Conservation (phyloP, 2,797 vertebrate genomes). For the Erethizon dorsatum region DNA sequence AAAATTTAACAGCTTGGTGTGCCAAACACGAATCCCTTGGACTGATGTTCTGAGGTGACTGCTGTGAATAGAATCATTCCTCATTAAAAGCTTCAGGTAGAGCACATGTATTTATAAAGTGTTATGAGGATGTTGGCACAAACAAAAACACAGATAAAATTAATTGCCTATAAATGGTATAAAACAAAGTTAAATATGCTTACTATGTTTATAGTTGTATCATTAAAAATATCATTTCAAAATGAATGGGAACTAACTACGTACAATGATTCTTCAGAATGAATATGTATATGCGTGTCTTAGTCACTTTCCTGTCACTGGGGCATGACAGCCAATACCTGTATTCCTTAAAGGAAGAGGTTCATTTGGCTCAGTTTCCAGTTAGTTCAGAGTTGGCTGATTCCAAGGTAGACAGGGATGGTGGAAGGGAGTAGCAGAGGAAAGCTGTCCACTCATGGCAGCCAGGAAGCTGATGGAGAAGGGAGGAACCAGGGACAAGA, state of each 20-base stretch:
- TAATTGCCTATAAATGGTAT: constrained; percentile 28
- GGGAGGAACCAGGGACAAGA: not conserved
- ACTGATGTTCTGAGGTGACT: constrained; percentile 64
- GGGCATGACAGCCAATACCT: too few relatives aligned
- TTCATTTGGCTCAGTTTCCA: not conserved
- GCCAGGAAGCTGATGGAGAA: not conserved
- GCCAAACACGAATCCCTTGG: constrained; percentile 42
- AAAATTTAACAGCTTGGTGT: constrained; percentile 73
- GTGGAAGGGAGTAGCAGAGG: not conserved
- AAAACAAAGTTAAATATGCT: not conserved
- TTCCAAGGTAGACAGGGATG: not conserved
- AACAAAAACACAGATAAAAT: constrained; percentile 69
- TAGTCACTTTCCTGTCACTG: not conserved
- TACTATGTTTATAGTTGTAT: not conserved
- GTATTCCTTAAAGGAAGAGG: not conserved
- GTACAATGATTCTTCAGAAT: not conserved
- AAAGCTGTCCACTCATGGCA: not conserved
- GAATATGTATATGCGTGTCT: not conserved
- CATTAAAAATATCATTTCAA: too few relatives aligned
- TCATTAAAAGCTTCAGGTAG: constrained; percentile 81
- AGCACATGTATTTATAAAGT: constrained; percentile 55
- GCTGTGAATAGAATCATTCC: constrained; percentile 62
- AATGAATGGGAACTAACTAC: constrained; percentile 22
- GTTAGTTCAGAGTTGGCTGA: not conserved
- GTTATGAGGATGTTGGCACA: constrained; percentile 53